Conservation (phyloP, 1,140 invertebrate genomes). For the Monochamus saltuarius region DNA sequence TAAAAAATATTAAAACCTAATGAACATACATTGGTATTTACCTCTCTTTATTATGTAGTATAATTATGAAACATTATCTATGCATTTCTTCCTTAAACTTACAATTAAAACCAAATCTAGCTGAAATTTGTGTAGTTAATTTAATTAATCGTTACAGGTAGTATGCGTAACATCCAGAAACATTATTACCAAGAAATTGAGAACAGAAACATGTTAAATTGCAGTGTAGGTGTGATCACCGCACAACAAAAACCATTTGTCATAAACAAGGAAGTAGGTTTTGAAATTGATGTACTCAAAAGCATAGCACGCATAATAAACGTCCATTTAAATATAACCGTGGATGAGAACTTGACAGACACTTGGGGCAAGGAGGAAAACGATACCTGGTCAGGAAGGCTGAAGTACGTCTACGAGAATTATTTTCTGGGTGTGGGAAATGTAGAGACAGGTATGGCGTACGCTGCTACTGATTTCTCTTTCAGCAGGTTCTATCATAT, state of each 20-base stretch:
- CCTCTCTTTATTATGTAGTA: too few species aligned
- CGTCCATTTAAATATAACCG: slow-evolving; percentile 17
- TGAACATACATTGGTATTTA: too few species aligned
- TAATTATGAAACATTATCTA: too few species aligned
- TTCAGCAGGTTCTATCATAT: slow-evolving; percentile 10
- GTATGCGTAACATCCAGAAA: background rate
- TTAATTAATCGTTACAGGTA: slow-evolving; percentile 5
- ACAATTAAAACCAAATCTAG: too few species aligned
- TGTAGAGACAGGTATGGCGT: background rate
- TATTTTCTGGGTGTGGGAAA: slow-evolving; percentile 23
- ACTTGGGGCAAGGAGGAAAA: slow-evolving; percentile 20
- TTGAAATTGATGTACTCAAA: slow-evolving; percentile 26
- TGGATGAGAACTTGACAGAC: background rate
- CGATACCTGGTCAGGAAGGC: slow-evolving; percentile 7
- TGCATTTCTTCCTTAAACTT: too few species aligned
- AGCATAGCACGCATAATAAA: slow-evolving; percentile 11
- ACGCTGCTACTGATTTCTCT: slow-evolving; percentile 13
- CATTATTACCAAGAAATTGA: slow-evolving; percentile 3
- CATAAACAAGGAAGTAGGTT: slow-evolving; percentile 17
- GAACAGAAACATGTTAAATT: slow-evolving; percentile 10
- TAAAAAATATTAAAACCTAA: too few species aligned
- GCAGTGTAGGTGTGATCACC: slow-evolving; percentile 18
- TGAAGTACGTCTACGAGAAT: slow-evolving; percentile 18
- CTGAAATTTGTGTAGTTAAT: too few species aligned
- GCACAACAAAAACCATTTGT: slow-evolving; percentile 20